Evolutionary conservation across 2,888 invertebrate genomes (phyloP), one percentile per base, ranked within the genome.

Genomic region (Melanchra persicariae): DNA sequence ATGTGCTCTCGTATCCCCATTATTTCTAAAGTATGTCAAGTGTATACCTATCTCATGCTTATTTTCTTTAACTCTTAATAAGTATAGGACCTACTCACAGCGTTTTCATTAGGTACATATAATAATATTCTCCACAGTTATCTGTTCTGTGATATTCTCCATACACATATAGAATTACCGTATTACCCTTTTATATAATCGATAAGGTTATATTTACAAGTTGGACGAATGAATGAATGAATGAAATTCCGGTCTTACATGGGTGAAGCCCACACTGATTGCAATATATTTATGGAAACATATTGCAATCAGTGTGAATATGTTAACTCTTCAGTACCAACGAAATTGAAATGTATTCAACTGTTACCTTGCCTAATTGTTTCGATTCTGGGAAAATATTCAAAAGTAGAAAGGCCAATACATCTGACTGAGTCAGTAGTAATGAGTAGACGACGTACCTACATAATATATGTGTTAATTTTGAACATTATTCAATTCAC

Each of bases 1-100:
- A 57, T 51, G 22, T 61, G 45, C 55, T 63, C 40, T 57, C 26
- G 54, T 49, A 45, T n/a, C 8, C 34, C 52, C 61, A 51, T 65
- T 77, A 59, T 66, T 70, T 70, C 51, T 24, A 70, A 77, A 70
- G 26, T 65, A 62, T 63, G 58, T 63, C 62, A 62, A 77, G 62
- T 51, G 52, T 57, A 47, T 59, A 37, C 64, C 26, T 51, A 61
- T 60, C 47, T 9, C n/a, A 61, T 54, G 61, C 24, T 64, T 55
- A 60, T 57, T 76, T 69, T 51, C 24, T 58, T 37, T 37, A 58
- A 43, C n/a, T 63, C n/a, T 34, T n/a, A 59, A 19, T 5, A 61
- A 7, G 8, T 34, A 34, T 34, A 34, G 30, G 30, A 47, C 3
- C 30, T 61, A 22, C 43, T 26, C 45, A 57, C 30, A 72, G 55